Percentiles rank a stretch among this genome's conserved stretches.
Conservation (phyloP, 1,140 invertebrate genomes). For the Cyphomyrmex costatus region DNA sequence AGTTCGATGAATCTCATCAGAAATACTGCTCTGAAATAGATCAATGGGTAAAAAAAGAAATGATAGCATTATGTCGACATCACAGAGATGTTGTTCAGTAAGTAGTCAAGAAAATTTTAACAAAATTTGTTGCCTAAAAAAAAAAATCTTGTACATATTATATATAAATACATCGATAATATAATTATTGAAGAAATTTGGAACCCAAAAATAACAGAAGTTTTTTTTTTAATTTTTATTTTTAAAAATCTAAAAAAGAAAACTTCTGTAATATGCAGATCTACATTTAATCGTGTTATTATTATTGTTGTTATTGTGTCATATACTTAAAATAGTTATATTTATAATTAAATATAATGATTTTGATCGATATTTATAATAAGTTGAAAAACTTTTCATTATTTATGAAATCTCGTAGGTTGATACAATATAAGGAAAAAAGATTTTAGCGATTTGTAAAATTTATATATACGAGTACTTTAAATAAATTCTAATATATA, state of each 20-base stretch:
- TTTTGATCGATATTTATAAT: no score
- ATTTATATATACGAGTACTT: no score
- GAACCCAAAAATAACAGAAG: background rate
- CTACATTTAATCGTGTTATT: background rate
- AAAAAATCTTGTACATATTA: background rate
- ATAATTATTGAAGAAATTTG: background rate
- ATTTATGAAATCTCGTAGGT: background rate
- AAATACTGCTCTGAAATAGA: background rate
- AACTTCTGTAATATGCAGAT: background rate
- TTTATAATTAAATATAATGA: no score
- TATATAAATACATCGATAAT: background rate
- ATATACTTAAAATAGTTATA: no score
- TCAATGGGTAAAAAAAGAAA: background rate
- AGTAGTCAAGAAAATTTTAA: background rate
- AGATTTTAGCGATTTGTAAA: background rate
- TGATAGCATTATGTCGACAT: constrained; percentile 31
- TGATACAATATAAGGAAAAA: background rate
- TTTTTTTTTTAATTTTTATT: background rate
- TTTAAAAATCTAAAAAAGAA: background rate
- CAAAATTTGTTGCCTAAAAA: background rate
- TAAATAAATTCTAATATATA: background rate
- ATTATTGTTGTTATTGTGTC: background rate
- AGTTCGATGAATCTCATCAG: background rate
- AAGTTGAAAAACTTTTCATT: no score
- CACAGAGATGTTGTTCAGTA: constrained; percentile 27